Conservation (phyloP, 1,140 invertebrate species). For the Batillaria attramentaria region DNA sequence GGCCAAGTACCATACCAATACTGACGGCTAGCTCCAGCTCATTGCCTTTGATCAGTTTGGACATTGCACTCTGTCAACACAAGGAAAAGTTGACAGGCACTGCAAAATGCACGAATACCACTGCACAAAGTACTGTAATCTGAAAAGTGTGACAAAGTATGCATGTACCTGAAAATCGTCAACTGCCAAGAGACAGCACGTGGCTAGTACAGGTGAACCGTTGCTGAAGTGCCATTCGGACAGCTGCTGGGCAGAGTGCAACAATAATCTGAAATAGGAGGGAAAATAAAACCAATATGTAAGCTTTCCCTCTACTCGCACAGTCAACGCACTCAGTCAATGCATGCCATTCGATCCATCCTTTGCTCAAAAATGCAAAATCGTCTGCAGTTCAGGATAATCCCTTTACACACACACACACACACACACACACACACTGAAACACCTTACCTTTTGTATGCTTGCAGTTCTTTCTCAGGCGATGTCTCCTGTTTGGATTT, state of each 20-base stretch:
- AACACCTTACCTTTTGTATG: neutral
- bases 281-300: neutral
- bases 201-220: constrained; percentile 70
- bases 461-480: neutral
- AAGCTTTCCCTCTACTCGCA: too few relatives aligned
- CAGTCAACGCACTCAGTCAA: too few relatives aligned
- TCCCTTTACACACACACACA: neutral
- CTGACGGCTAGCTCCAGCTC: constrained; percentile 72
- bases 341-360: too few relatives aligned
- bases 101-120: too few relatives aligned
- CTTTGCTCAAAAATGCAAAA: too few relatives aligned
- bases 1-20: constrained; percentile 64
- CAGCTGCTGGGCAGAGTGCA: constrained; percentile 54
- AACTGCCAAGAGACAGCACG: constrained; percentile 71
- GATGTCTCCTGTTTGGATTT: neutral
- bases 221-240: constrained; percentile 68
- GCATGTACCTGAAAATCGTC: constrained; percentile 67
- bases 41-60: constrained; percentile 70
- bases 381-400: neutral
- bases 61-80: constrained; percentile 71
- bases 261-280: constrained; percentile 53
- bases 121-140: too few relatives aligned
- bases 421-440: constrained; percentile 5
- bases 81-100: too few relatives aligned
- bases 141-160: constrained; percentile 9